These are phyloP conservation scores for Littorina saxatilis DNA, from an alignment of 1,140 invertebrate genomes.

Conservation along the genomic window DNA sequence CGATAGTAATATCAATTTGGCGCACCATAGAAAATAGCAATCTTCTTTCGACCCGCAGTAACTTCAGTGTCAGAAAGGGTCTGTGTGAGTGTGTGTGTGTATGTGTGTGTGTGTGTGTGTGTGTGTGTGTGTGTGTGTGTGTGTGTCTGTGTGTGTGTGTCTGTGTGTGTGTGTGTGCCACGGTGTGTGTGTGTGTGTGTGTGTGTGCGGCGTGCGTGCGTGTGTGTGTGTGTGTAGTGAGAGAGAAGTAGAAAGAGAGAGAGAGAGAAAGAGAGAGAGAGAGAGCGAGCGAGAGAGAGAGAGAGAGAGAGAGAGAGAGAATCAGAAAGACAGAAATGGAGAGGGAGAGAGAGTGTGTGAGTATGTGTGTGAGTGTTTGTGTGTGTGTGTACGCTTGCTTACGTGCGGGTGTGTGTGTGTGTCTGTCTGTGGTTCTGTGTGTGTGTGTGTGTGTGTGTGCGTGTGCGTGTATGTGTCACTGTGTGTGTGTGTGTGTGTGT, in stretches of 20 bases:
- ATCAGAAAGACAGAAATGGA: too few relatives aligned
- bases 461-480: constrained; percentile 21
- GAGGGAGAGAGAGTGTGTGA: constrained; percentile 27
- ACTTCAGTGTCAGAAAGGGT: not conserved
- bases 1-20: too few relatives aligned
- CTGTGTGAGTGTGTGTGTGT: not conserved
- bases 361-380: constrained; percentile 27
- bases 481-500: constrained; percentile 1
- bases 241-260: not conserved
- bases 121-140: not conserved
- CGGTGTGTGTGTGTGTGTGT: not conserved
- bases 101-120: not conserved
- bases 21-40: not conserved
- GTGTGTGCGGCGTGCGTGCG: too few relatives aligned
- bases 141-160: not conserved
- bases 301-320: too few relatives aligned
- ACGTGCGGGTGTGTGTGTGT: constrained; percentile 22
- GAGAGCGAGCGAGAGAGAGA: too few relatives aligned
- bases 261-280: not conserved
- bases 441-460: constrained; percentile 16
- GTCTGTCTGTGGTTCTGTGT: constrained; percentile 26
- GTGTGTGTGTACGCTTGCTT: constrained; percentile 19
- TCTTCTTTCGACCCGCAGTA: not conserved
- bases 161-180: not conserved
- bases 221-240: not conserved